phyloP scores from a whole-genome alignment of 2,797 vertebrate genomes.

The Sebastes iracundus region DNA sequence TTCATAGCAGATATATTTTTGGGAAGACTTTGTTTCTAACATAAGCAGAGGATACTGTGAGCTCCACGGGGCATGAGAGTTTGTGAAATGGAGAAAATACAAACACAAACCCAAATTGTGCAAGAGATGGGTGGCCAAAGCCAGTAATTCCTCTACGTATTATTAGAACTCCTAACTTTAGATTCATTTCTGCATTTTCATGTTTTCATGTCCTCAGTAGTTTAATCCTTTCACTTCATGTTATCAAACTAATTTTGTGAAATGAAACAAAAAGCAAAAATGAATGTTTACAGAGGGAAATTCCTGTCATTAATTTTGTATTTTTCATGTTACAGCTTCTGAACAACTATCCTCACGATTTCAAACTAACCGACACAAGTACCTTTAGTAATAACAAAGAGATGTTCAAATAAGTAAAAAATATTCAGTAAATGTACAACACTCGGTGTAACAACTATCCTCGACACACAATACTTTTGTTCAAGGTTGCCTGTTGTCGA shows the following conservation, averaged over 20 bases:
- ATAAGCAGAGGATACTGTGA: background rate
- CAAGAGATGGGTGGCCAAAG: background rate
- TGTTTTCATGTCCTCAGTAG: background rate
- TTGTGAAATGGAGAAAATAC: background rate
- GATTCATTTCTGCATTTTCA: constrained; percentile 29
- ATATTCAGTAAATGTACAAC: background rate
- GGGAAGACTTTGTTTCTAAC: background rate
- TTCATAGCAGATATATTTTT: background rate
- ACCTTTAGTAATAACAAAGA: background rate
- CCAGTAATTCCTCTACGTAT: background rate
- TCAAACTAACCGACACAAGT: background rate
- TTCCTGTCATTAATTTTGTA: background rate
- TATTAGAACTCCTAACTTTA: background rate
- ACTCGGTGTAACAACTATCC: background rate
- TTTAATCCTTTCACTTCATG: background rate
- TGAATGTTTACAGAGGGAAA: background rate
- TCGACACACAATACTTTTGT: background rate
- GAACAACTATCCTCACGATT: background rate
- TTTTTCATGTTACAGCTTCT: background rate
- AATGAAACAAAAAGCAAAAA: background rate
- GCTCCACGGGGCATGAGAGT: background rate
- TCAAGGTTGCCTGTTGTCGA: background rate
- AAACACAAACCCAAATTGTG: background rate
- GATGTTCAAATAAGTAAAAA: background rate
- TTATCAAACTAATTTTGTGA: fast-evolving